A percentile compares a stretch with the other conserved stretches of the same genome.
Conservation (phyloP, 2,888 invertebrate species). For the Pinctada fucata region DNA sequence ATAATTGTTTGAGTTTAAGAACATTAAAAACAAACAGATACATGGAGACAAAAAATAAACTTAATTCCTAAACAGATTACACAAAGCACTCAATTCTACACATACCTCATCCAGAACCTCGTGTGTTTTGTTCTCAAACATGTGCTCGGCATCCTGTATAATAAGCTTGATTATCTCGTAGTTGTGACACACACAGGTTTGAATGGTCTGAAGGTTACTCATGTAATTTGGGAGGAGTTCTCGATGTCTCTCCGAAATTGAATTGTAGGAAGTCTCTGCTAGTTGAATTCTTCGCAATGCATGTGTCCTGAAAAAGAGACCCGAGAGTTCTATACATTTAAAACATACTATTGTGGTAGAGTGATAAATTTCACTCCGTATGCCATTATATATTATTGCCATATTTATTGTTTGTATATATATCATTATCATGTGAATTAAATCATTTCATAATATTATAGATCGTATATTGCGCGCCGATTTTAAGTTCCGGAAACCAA, state of each 20-base stretch:
- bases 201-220: conserved; percentile 85
- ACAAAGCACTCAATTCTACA: background rate
- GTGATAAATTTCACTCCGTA: no score
- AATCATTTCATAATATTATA: no score
- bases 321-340: background rate
- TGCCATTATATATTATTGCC: no score
- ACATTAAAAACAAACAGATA: no score
- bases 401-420: no score
- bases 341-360: background rate
- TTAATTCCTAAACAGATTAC: background rate
- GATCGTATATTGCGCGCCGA: no score
- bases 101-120: conserved; percentile 30
- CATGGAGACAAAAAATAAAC: background rate
- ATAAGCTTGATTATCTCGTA: conserved; percentile 83
- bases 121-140: conserved; percentile 86
- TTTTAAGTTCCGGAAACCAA: no score
- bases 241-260: conserved; percentile 87
- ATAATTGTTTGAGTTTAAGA: no score
- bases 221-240: conserved; percentile 86
- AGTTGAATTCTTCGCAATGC: conserved; percentile 86
- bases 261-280: conserved; percentile 86
- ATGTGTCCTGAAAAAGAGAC: conserved; percentile 82
- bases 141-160: conserved; percentile 86
- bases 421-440: no score
- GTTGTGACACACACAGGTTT: conserved; percentile 86